Conservation (phyloP, 2,888 invertebrate genomes). For the Lydus trimaculatus region DNA sequence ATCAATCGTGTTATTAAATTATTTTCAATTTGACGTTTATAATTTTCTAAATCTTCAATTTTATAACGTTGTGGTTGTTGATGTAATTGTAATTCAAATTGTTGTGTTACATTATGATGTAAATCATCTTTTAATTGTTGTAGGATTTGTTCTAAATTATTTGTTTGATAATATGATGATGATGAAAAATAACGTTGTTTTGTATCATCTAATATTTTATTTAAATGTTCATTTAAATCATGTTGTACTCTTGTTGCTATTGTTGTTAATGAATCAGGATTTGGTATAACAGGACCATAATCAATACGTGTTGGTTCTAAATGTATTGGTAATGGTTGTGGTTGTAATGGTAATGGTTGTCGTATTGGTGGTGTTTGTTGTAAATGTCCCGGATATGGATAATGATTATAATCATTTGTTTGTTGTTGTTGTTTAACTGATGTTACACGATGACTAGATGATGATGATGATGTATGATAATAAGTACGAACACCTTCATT, state of each 20-base stretch:
- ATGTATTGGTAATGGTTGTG: constrained; percentile 13
- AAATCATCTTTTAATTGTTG: constrained; percentile 51
- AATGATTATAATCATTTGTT: constrained; percentile 16
- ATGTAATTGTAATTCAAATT: constrained; percentile 50
- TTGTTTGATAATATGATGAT: constrained; percentile 26
- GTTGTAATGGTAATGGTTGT: background rate
- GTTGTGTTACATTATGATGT: constrained; percentile 49
- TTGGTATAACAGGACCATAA: constrained; percentile 44
- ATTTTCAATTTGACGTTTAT: constrained; percentile 51
- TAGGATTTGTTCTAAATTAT: constrained; percentile 47
- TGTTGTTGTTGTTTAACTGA: constrained; percentile 17
- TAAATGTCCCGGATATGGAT: constrained; percentile 20
- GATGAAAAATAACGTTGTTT: constrained; percentile 45
- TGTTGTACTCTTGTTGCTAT: constrained; percentile 52
- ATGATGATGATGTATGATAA: constrained; percentile 20
- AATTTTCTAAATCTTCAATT: constrained; percentile 49
- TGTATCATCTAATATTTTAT: constrained; percentile 46
- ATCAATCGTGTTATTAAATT: constrained; percentile 51
- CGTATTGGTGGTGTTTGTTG: constrained; percentile 13
- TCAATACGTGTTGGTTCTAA: constrained; percentile 12
- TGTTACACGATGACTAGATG: constrained; percentile 9
- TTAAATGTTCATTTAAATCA: constrained; percentile 47
- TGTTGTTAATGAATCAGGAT: constrained; percentile 49
- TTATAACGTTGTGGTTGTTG: constrained; percentile 50
- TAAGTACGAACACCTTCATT: constrained; percentile 35